Base-by-base conservation (phyloP, 2,797 vertebrate species). In the Chromis chromis region DNA sequence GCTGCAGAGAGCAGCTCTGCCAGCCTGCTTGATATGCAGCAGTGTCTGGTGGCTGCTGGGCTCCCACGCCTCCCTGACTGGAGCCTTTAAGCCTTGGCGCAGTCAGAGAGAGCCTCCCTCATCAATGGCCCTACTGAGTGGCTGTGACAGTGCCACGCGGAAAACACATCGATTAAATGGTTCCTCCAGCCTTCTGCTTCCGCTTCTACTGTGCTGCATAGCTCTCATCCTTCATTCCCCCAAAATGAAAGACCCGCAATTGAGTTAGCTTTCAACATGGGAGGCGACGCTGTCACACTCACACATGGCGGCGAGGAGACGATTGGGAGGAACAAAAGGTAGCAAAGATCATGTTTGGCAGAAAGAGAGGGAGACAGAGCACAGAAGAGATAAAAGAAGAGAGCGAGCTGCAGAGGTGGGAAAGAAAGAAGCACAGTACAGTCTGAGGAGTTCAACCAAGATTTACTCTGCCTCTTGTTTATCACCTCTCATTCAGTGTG, bases 21-120 rank as follows among this genome's bases (percentile, higher is more conserved):
- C 85, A 83, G 87, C 79, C 90, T 92, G 90, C 88, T 94, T 93
- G 88, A 91, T 92, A 94, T 92, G 90, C 91, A 91, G 85, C 81
- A 75, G 85, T 76, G 91, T 88, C 86, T 91, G 87, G 88, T 88
- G 79, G 74, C 91, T 90, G 84, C 88, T 86, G 85, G 81, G 83
- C 82, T 88, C 89, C 81, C 80, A 86, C 82, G 76, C 88, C 81
- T 90, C 81, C 84, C 85, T 88, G 88, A 92, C 90, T 91, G 86
- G 83, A 92, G 80, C 88, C 88, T 92, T 92, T 90, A 91, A 89
- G 89, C 82, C 76, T 73, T 79, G 88, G 85, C 22, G 75, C 89
- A 92, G 88, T 88, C 84, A 68, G 85, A 82, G 62, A 79, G 85
- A 88, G 82, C 74, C 76, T 88, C 76, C 73, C 80, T 93, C 89